Base-by-base conservation (phyloP, 1,140 invertebrate genomes). In the Penaeus vannamei region DNA sequence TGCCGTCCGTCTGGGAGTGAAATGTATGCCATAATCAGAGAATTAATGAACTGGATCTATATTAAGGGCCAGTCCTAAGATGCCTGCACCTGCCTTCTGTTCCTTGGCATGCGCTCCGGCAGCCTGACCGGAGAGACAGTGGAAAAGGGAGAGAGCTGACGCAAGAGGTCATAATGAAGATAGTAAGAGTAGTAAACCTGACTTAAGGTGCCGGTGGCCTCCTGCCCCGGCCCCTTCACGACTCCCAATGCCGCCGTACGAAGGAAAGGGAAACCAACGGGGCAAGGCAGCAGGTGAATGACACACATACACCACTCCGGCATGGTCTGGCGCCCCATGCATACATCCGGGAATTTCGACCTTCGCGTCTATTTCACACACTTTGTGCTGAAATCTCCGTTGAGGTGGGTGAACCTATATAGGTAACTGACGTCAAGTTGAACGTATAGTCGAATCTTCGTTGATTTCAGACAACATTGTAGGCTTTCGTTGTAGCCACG, bases 191-290 rank as follows among this genome's bases (percentile, higher is more conserved):
- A 53, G 53, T 53, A 53, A 53, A 53, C 53, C 53, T 53, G 53
- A 53, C 53, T 53, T 53, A 66, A 76, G 29, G 32, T 53, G 69
- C 32, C 14, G 77, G 87, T 89, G 87, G 87, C 87, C 87, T 84
- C 46, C 82, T 89, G 87, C 87, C 87, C 87, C 77, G 84, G 87
- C 87, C 72, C 87, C 72, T 32, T 69, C 84, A 7, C 69, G 66
- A 46, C 87, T 80, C 82, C 82, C 59, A 46, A 61, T 66, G 87
- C 62, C 84, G 87, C 80, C 82, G 87, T 76, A 53, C 53, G 53
- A 53, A 53, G 83, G 82, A 89, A 89, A 89, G 87, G 87, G 87
- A 89, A 89, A 85, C 83, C 82, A 80, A 77, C 69, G 81, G 80
- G 85, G 86, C 32, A 36, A 64, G 69, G 23, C 66, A 32, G 69